These are phyloP conservation scores for Mythimna impura DNA, from an alignment of 2,888 invertebrate species.

Conservation along the genomic window DNA sequence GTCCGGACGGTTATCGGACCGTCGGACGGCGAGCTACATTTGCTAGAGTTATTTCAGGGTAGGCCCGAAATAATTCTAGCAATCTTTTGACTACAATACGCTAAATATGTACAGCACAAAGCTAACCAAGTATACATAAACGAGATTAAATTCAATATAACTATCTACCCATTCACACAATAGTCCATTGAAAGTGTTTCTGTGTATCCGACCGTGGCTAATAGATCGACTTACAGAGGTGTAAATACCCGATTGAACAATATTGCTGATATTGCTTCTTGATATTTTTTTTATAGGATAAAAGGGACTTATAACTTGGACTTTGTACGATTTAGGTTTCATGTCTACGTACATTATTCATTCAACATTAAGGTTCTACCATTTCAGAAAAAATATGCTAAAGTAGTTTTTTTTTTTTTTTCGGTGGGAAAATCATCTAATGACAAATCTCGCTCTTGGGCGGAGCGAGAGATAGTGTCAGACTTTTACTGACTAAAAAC, in stretches of 20 bases:
- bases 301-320: neutral
- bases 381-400: no score
- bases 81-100: neutral
- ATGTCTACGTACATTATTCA: neutral
- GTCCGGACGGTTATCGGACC: no score
- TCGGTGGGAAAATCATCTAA: no score
- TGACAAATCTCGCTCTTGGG: no score
- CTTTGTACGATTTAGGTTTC: neutral
- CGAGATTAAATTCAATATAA: constrained; percentile 37
- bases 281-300: constrained; percentile 13
- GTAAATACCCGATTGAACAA: constrained; percentile 48
- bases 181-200: constrained; percentile 42
- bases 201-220: constrained; percentile 31
- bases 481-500: no score
- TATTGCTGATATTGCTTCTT: constrained; percentile 10
- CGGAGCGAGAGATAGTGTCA: no score
- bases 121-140: neutral
- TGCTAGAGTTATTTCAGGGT: no score
- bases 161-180: constrained; percentile 18
- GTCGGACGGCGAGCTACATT: no score
- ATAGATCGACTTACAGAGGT: constrained; percentile 42
- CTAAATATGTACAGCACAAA: neutral
- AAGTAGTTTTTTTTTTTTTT: no score
- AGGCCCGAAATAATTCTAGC: no score
- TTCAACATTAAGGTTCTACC: no score